Evolutionary conservation across 2,797 vertebrate species (phyloP), one percentile per base, ranked within the genome.

Genomic region (Morus bassanus): DNA sequence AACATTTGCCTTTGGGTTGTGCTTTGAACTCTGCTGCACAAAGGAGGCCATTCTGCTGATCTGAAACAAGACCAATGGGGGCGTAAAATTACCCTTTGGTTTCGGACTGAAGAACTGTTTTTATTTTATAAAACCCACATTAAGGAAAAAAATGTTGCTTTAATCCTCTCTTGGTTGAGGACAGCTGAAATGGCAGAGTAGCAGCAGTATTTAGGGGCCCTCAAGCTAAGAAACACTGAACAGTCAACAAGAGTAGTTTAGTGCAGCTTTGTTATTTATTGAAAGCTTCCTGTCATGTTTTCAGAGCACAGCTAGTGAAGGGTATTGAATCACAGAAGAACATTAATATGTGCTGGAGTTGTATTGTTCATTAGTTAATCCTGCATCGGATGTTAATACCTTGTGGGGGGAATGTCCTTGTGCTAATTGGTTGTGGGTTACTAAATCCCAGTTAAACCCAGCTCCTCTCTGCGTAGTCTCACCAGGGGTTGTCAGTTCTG

Each of bases 21-120:
- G 76, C 95, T 97, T 96, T 95, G 89, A 96, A 86, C 89, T 91
- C 61, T 21, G 28, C 79, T 91, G 86, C 78, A 87, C 88, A 95
- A 87, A 89, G 74, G 64, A 91, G 74, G 18, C 77, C 80, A 13
- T 89, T 91, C 89, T 74, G 56, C 88, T 90, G 85, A 45, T 91
- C 45, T 79, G 69, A 93, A 82, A 89, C 64, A 53, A 69, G 76
- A 95, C 75, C 11, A 1, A 25, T 13, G 37, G 16, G 81, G 23
- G 10, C 65, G n/a, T 85, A 87, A 89, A 92, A 91, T 53, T 69
- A 54, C 70, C 46, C 51, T 95, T 88, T 91, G 79, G 27, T 94
- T 93, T 85, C 74, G 68, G 79, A 70, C 78, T 63, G 74, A 91
- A 80, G 72, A 69, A 39, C 69, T 85, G 80, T 9, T 92, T 95